Evolutionary conservation across 1,140 invertebrate genomes (phyloP).

Genomic region (Hyposmocoma kahamanoa): DNA sequence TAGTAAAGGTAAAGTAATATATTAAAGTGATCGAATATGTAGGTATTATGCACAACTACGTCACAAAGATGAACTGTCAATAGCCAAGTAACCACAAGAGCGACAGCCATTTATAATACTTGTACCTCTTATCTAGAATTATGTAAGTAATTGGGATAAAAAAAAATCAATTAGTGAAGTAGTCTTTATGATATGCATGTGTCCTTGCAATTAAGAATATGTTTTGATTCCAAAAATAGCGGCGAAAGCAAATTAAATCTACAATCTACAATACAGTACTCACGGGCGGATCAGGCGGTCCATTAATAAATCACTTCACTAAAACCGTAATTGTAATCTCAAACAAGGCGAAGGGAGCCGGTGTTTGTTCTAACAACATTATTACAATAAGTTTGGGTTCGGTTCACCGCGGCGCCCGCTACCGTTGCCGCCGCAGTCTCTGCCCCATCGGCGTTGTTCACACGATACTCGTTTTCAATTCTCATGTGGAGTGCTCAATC

Average conservation of each 20-base stretch:
- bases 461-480: not conserved
- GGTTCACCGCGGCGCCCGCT: conserved; percentile 33
- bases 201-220: conserved; percentile 10
- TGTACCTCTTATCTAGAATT: too few species aligned
- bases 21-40: too few species aligned
- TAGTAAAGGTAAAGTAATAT: too few species aligned
- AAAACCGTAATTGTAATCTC: conserved; percentile 73
- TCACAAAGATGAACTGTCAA: too few species aligned
- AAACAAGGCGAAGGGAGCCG: conserved; percentile 57
- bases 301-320: conserved; percentile 73
- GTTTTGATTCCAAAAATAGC: conserved; percentile 7
- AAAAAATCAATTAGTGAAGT: too few species aligned
- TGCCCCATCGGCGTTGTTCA: not conserved
- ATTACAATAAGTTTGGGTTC: conserved; percentile 68
- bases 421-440: not conserved
- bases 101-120: too few species aligned
- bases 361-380: conserved; percentile 72
- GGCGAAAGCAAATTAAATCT: conserved; percentile 61
- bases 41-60: too few species aligned
- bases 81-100: too few species aligned
- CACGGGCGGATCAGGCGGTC: conserved; percentile 66
- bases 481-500: too few species aligned
- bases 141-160: too few species aligned
- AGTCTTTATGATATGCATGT: too few species aligned
- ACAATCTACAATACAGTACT: conserved; percentile 70